These are phyloP conservation scores for Dinomys branickii DNA, from an alignment of 2,113 vertebrate species.

Conservation along the genomic window DNA sequence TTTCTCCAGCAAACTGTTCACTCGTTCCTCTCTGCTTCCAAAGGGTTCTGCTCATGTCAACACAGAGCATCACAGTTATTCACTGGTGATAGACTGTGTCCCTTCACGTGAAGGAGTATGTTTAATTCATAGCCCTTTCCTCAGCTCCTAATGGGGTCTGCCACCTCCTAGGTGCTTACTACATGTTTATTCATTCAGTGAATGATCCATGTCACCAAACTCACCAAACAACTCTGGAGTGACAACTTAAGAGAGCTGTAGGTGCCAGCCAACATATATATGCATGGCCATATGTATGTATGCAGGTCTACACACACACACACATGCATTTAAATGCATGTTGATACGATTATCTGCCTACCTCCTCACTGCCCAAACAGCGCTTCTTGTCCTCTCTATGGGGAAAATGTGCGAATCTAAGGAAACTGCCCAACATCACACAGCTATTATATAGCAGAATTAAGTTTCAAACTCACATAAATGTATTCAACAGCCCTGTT, in stretches of 20 bases:
- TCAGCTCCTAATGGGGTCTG: conserved; percentile 64
- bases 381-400: neutral
- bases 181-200: conserved; percentile 76
- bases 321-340: neutral
- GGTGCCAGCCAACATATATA: neutral
- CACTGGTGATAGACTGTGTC: conserved; percentile 56
- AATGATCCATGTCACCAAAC: conserved; percentile 60
- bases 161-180: conserved; percentile 68
- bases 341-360: neutral
- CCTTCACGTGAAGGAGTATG: conserved; percentile 58
- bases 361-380: neutral
- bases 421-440: neutral
- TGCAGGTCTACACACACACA: neutral
- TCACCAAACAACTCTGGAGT: conserved; percentile 51
- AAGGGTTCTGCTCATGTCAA: neutral
- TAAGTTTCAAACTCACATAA: neutral
- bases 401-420: neutral
- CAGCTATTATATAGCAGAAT: neutral
- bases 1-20: neutral
- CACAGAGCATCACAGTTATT: conserved; percentile 31
- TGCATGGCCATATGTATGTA: neutral
- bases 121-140: conserved; percentile 75
- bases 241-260: neutral
- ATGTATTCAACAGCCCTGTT: neutral
- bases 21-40: neutral